These are phyloP conservation scores for Opisthograptis luteolata DNA, from an alignment of 2,888 invertebrate species.

Conservation along the genomic window DNA sequence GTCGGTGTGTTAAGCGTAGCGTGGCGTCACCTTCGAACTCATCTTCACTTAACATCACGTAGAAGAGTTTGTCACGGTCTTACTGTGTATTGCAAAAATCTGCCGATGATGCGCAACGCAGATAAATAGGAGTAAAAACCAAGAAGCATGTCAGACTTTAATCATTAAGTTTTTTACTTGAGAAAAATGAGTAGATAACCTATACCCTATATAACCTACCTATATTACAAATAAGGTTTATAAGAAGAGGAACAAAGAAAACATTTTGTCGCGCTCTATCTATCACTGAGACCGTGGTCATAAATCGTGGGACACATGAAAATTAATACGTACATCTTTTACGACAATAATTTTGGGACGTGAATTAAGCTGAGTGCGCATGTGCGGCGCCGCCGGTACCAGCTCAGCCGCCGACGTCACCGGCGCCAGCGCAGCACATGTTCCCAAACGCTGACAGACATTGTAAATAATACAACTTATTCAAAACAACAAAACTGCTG, in stretches of 20 bases:
- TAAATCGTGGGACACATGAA: slow-evolving; percentile 41
- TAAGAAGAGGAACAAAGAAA: slow-evolving; percentile 2
- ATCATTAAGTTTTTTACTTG: too few species aligned
- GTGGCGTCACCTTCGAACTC: too few species aligned
- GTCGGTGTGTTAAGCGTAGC: too few species aligned
- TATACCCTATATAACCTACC: too few species aligned
- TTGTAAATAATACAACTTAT: slow-evolving; percentile 54
- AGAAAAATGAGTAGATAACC: too few species aligned
- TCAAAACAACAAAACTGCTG: slow-evolving; percentile 54
- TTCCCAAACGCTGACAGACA: slow-evolving; percentile 55
- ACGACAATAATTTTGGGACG: slow-evolving; percentile 41
- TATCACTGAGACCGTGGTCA: slow-evolving; percentile 26
- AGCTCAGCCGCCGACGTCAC: slow-evolving; percentile 44
- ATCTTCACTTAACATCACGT: too few species aligned
- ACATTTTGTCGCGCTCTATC: slow-evolving; percentile 9
- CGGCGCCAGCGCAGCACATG: slow-evolving; percentile 64
- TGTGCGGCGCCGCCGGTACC: slow-evolving; percentile 43
- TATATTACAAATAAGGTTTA: background rate
- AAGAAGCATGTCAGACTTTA: too few species aligned
- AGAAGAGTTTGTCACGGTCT: too few species aligned
- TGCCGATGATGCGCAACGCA: too few species aligned
- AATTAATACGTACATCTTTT: slow-evolving; percentile 43
- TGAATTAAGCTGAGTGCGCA: slow-evolving; percentile 57
- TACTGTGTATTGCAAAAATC: too few species aligned
- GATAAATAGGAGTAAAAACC: too few species aligned